These are phyloP conservation scores for Colius striatus DNA, from an alignment of 2,113 vertebrate genomes.

Conservation along the genomic window DNA sequence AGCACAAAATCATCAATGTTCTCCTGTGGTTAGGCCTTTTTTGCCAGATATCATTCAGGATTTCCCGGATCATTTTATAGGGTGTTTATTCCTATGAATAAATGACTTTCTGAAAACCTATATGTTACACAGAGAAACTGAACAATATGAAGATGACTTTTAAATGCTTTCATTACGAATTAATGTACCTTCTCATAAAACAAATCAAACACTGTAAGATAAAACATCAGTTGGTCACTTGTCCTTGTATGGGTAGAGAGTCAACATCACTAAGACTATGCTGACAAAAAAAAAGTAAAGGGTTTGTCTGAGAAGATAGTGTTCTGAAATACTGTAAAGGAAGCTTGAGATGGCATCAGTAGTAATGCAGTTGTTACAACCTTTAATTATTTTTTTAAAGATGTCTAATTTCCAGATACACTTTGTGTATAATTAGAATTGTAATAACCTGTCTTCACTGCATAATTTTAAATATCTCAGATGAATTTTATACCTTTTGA, in stretches of 20 bases:
- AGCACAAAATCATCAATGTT: not conserved
- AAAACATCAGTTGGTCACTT: not conserved
- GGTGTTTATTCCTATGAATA: not conserved
- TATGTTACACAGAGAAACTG: not conserved
- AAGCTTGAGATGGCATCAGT: conserved; percentile 9
- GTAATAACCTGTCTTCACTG: conserved; percentile 64
- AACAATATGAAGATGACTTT: not conserved
- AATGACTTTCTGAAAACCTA: not conserved
- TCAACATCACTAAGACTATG: not conserved
- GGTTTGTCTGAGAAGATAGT: conserved; percentile 48
- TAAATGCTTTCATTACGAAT: conserved; percentile 34
- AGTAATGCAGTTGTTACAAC: conserved; percentile 45
- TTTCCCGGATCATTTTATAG: not conserved
- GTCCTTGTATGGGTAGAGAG: conserved; percentile 27
- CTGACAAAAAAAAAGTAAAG: conserved; percentile 23
- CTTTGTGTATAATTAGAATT: conserved; percentile 74
- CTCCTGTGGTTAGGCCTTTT: not conserved
- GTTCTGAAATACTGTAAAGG: conserved; percentile 16
- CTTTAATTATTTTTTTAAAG: conserved; percentile 71
- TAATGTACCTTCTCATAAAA: not conserved
- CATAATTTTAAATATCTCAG: conserved; percentile 69
- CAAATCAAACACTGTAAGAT: not conserved
- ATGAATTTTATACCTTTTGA: conserved; percentile 57
- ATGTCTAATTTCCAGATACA: conserved; percentile 68
- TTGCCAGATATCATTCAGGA: not conserved